phyloP scores from a whole-genome alignment of 1,140 invertebrate species.

The Ceratoteleas bidentatus region DNA sequence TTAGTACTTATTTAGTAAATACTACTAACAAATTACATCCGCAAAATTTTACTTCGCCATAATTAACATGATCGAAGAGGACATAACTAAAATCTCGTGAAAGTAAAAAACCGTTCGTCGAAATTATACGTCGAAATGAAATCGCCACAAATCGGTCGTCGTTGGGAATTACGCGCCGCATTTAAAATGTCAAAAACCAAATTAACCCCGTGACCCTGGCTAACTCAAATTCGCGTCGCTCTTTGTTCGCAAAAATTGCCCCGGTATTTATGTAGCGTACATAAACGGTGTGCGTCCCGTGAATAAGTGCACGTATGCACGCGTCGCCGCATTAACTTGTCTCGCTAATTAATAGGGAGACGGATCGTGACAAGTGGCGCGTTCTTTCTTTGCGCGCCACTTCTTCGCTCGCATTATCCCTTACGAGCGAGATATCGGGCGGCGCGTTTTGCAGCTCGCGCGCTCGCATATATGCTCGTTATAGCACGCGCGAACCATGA shows the following conservation, averaged over 20 bases:
- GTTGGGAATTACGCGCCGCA: background rate
- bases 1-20: too few relatives aligned
- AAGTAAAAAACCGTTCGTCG: too few relatives aligned
- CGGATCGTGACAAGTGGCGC: slow-evolving; percentile 39
- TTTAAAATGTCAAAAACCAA: background rate
- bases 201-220: slow-evolving; percentile 8
- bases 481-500: slow-evolving; percentile 59
- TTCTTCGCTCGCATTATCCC: slow-evolving; percentile 23
- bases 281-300: slow-evolving; percentile 16
- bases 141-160: background rate
- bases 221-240: slow-evolving; percentile 10
- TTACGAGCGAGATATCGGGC: slow-evolving; percentile 1
- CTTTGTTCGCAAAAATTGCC: slow-evolving; percentile 8
- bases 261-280: slow-evolving; percentile 25
- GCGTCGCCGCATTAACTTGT: slow-evolving; percentile 43
- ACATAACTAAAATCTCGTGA: too few relatives aligned
- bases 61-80: too few relatives aligned
- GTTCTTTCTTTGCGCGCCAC: slow-evolving; percentile 13
- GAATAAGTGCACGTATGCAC: slow-evolving; percentile 32
- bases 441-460: slow-evolving; percentile 20
- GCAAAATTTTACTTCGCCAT: too few relatives aligned
- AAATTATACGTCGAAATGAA: too few relatives aligned
- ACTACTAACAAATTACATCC: too few relatives aligned
- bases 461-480: slow-evolving; percentile 14
- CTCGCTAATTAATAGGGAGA: slow-evolving; percentile 56